These are phyloP conservation scores for Carposina sasakii DNA, from an alignment of 1,140 invertebrate genomes.

Conservation along the genomic window DNA sequence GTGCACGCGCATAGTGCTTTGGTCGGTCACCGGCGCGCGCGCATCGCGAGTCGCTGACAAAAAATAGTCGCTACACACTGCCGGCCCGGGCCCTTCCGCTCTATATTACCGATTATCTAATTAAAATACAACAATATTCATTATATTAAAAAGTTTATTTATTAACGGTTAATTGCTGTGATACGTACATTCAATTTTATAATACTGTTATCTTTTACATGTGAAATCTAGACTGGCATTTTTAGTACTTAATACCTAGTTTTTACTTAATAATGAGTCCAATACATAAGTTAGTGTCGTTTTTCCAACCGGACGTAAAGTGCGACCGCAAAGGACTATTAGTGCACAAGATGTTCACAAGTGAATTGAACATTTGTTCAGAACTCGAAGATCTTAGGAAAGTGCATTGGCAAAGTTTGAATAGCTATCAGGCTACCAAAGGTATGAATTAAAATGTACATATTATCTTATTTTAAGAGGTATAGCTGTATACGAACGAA, in stretches of 20 bases:
- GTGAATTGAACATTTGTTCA: conserved; percentile 57
- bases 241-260: too few relatives aligned
- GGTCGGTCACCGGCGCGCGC: neutral
- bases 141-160: too few relatives aligned
- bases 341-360: conserved; percentile 53
- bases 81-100: conserved; percentile 1
- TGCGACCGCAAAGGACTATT: conserved; percentile 41
- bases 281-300: conserved; percentile 58
- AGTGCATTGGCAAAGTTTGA: conserved; percentile 42
- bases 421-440: conserved; percentile 39
- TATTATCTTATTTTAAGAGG: too few relatives aligned
- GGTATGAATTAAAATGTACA: too few relatives aligned
- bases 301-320: conserved; percentile 55
- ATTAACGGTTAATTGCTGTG: too few relatives aligned
- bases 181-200: too few relatives aligned
- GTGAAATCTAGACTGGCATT: too few relatives aligned
- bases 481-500: too few relatives aligned
- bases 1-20: too few relatives aligned
- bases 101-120: neutral
- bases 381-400: conserved; percentile 45
- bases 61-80: conserved; percentile 2
- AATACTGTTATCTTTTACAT: too few relatives aligned
- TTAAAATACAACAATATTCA: neutral
- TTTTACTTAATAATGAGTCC: conserved; percentile 58
- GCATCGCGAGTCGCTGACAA: neutral